Evolutionary conservation across 2,888 invertebrate species (phyloP).

Genomic region (Drosophila prostipennis): DNA sequence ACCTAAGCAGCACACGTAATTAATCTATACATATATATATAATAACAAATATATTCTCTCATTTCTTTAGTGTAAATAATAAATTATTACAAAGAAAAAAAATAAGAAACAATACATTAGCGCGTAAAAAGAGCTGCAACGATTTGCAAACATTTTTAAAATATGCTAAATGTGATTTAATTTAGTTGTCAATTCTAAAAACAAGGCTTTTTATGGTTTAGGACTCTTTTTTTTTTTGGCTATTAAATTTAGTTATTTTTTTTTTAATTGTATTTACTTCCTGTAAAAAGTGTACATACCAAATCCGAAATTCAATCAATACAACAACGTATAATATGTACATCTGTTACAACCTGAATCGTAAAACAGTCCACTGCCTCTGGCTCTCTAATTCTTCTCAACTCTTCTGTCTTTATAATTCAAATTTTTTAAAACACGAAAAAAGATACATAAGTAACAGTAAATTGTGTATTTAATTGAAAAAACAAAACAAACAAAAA

Average conservation of each 20-base stretch:
- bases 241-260: conserved; percentile 7
- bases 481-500: background rate
- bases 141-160: conserved; percentile 38
- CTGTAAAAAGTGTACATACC: conserved; percentile 29
- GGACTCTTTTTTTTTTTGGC: conserved; percentile 42
- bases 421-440: conserved; percentile 1
- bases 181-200: conserved; percentile 65
- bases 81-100: conserved; percentile 40
- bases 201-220: conserved; percentile 71
- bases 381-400: conserved; percentile 3
- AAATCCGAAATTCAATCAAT: conserved; percentile 17
- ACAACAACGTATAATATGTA: conserved; percentile 11
- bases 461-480: conserved; percentile 27
- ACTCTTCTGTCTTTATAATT: conserved; percentile 3
- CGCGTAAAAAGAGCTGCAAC: conserved; percentile 18
- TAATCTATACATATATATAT: conserved; percentile 4
- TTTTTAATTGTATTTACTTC: conserved; percentile 9
- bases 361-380: conserved; percentile 20
- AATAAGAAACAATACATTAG: conserved; percentile 34
- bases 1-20: conserved; percentile 51
- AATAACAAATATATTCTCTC: conserved; percentile 27
- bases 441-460: conserved; percentile 12
- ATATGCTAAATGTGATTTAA: conserved; percentile 73
- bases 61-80: conserved; percentile 53
- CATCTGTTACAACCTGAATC: background rate